Evolutionary conservation across 2,797 vertebrate species (phyloP), one percentile per base, ranked within the genome.

Genomic region (Lemur catta): DNA sequence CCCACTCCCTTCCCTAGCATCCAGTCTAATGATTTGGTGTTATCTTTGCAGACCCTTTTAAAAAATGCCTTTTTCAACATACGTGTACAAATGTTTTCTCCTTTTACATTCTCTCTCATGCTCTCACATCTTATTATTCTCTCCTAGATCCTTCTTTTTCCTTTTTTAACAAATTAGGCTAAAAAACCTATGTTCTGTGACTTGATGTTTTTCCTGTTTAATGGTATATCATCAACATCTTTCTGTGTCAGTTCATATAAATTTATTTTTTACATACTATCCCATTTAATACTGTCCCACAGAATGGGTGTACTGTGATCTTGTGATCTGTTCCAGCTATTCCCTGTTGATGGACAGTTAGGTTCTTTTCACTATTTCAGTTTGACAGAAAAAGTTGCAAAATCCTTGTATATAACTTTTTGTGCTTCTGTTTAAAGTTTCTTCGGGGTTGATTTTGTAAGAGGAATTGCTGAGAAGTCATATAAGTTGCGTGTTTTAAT

Each of bases 101-200:
- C 24, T 50, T 22, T 26, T n/a, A 55, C 30, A 67, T 38, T 38
- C 3, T 84, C 24, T 81, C 48, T 91, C 9, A 5, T 85, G 75
- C 24, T 92, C 33, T 88, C 11, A 48, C 33, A 46, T 74, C 95
- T 87, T 94, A 41, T 79, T 94, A 35, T 84, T 92, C 22, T 88
- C 57, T 92, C 26, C 57, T 74, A 65, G 30, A 50, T 93, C 28
- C 15, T 33, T 65, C 22, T 55, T 87, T 88, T 76, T 65, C 74
- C 74, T 75, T 78, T 72, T 89, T 85, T 57, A 93, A 75, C 69
- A 95, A 88, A 59, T 59, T 33, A 11, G 4, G n/a, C 78, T 87
- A 14, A 84, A 85, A 84, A 81, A 50, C 41, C 0, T 17, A 4
- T 75, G 35, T 79, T 79, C 22, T 35, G 6, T 61, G 26, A 63